These are phyloP conservation scores for Polymixis lichenea DNA, from an alignment of 2,888 invertebrate species.

Conservation along the genomic window DNA sequence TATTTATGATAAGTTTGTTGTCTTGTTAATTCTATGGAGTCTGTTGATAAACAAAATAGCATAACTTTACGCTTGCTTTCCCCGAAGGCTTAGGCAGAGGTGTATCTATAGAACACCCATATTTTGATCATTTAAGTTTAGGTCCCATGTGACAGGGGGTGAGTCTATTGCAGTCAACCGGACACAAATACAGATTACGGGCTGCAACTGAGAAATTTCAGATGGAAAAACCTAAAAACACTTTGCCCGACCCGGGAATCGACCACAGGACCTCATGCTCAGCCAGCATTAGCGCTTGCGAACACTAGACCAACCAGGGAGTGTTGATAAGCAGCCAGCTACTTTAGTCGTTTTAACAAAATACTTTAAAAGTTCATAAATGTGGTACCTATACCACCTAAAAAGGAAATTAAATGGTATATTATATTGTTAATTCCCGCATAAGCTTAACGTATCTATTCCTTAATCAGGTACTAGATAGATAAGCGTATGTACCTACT, in stretches of 20 bases:
- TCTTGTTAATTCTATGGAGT: background rate
- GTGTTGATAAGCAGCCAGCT: background rate
- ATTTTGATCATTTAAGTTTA: background rate
- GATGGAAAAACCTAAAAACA: too few species aligned
- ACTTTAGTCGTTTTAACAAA: background rate
- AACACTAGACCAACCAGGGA: background rate
- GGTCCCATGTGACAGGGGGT: background rate
- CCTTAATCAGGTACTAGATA: background rate
- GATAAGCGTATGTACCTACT: background rate
- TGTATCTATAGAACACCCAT: background rate
- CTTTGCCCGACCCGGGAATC: background rate
- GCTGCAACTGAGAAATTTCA: too few species aligned
- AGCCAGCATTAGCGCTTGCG: background rate
- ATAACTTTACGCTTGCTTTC: background rate
- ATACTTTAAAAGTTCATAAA: background rate
- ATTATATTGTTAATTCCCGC: background rate
- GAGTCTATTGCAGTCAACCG: background rate
- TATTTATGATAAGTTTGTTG: conserved; percentile 9
- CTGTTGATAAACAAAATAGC: background rate
- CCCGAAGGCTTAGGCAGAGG: background rate
- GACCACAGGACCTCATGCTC: background rate
- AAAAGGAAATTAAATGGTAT: background rate
- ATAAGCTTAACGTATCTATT: conserved; percentile 1
- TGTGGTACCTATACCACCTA: background rate
- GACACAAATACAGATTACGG: background rate